Percentiles rank a stretch among this genome's conserved stretches.
phyloP scores from a whole-genome alignment of 2,797 vertebrate genomes.

The Gymnoscopelus microlampas region DNA sequence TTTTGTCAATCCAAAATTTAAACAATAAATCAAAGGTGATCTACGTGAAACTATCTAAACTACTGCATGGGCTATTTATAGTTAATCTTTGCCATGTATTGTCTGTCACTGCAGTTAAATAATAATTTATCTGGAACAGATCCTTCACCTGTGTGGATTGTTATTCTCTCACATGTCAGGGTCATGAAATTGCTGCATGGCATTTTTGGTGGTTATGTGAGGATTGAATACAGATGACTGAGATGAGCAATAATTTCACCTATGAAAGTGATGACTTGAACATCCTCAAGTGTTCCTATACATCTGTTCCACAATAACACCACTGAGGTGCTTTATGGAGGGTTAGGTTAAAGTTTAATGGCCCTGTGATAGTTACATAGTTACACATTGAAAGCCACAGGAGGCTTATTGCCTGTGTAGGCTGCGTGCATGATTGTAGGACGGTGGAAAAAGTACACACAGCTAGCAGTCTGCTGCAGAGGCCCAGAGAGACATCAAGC shows the following conservation, averaged over 20 bases:
- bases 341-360: constrained; percentile 71
- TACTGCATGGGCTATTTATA: background rate
- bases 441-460: background rate
- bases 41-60: constrained; percentile 10
- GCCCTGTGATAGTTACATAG: constrained; percentile 40
- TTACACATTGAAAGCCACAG: constrained; percentile 42
- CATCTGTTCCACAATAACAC: background rate
- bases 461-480: constrained; percentile 22
- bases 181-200: constrained; percentile 16
- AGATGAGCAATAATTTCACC: constrained; percentile 3
- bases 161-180: constrained; percentile 15
- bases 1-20: background rate
- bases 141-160: background rate
- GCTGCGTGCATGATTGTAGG: constrained; percentile 17
- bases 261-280: background rate
- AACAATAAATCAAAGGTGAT: background rate
- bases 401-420: constrained; percentile 20
- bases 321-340: constrained; percentile 48
- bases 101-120: constrained; percentile 27
- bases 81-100: constrained; percentile 46
- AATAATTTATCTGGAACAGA: constrained; percentile 8
- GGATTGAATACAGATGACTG: constrained; percentile 26
- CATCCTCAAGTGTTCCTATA: background rate
- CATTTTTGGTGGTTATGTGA: constrained; percentile 15
- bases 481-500: constrained; percentile 33